Percentiles rank a stretch among this genome's conserved stretches.
phyloP scores from a whole-genome alignment of 1,140 invertebrate genomes.

The Harlomillsia oculata region DNA sequence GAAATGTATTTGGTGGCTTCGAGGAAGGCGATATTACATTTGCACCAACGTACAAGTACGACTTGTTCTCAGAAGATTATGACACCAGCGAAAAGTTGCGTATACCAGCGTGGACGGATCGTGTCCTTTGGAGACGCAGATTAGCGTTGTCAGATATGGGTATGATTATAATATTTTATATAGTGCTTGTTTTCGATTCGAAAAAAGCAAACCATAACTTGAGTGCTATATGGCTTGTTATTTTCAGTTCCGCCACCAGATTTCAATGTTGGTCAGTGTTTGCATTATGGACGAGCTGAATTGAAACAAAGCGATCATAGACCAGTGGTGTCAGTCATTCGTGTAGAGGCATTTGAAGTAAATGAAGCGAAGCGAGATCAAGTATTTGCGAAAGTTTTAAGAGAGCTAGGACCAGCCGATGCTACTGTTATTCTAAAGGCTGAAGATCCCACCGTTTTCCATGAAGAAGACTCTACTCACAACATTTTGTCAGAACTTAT shows the following conservation, averaged over 20 bases:
- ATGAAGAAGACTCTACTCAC: slow-evolving; percentile 62
- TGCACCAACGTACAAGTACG: slow-evolving; percentile 97
- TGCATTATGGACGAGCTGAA: slow-evolving; percentile 85
- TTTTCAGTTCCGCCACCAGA: slow-evolving; percentile 46
- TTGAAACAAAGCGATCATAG: slow-evolving; percentile 97
- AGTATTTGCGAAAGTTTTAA: slow-evolving; percentile 75
- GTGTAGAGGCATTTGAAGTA: slow-evolving; percentile 73
- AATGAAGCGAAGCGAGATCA: slow-evolving; percentile 59
- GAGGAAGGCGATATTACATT: slow-evolving; percentile 86
- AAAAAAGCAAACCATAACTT: neutral
- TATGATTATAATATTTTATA: too few species aligned
- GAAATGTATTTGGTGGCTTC: slow-evolving; percentile 89
- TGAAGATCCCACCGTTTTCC: slow-evolving; percentile 40
- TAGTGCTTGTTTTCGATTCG: too few species aligned
- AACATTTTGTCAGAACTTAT: slow-evolving; percentile 60
- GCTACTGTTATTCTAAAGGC: slow-evolving; percentile 70
- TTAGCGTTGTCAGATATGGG: slow-evolving; percentile 60
- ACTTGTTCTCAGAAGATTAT: slow-evolving; percentile 97
- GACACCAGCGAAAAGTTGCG: slow-evolving; percentile 97
- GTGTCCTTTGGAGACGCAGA: slow-evolving; percentile 79
- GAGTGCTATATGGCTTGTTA: neutral
- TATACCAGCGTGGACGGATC: slow-evolving; percentile 95
- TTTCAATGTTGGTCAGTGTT: slow-evolving; percentile 64
- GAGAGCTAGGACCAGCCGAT: slow-evolving; percentile 84
- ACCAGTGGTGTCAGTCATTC: slow-evolving; percentile 81